A percentile compares a stretch with the other conserved stretches of the same genome.
Conservation (phyloP, 2,888 invertebrate genomes). For the Neria commutata region DNA sequence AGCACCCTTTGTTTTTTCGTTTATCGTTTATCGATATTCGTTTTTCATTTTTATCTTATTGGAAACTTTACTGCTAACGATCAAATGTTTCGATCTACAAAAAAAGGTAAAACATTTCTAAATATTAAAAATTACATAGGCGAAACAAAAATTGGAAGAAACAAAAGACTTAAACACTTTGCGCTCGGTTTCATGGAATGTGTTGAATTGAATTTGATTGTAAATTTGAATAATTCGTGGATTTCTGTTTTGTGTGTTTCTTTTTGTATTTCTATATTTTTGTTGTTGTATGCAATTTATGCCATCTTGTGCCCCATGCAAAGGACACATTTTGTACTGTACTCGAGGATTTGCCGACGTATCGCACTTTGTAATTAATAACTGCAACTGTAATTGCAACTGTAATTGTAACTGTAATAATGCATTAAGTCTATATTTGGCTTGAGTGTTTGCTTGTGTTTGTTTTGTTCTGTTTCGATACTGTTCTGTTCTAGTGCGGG, state of each 20-base stretch:
- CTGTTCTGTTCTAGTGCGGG: background rate
- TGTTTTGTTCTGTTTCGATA: slow-evolving; percentile 12
- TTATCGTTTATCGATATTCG: slow-evolving; percentile 28
- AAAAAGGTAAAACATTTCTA: no score
- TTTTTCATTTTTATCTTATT: slow-evolving; percentile 35
- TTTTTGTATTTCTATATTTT: background rate
- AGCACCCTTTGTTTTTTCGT: slow-evolving; percentile 53
- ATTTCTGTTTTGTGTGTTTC: background rate
- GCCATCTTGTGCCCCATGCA: no score
- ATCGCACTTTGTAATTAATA: background rate
- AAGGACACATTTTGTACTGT: slow-evolving; percentile 25
- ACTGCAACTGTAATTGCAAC: no score
- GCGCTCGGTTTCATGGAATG: slow-evolving; percentile 31
- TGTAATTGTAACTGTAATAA: background rate
- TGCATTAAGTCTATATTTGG: slow-evolving; percentile 10
- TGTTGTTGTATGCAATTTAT: no score
- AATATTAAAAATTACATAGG: no score
- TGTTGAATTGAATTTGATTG: slow-evolving; percentile 31
- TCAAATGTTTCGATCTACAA: no score
- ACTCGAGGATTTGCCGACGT: no score
- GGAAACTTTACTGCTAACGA: no score
- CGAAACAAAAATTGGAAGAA: no score
- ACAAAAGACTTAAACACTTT: slow-evolving; percentile 1
- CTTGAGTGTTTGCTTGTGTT: slow-evolving; percentile 2
- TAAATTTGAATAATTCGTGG: slow-evolving; percentile 18